Conservation (phyloP, 1,140 invertebrate genomes). For the Eupeodes corollae region DNA sequence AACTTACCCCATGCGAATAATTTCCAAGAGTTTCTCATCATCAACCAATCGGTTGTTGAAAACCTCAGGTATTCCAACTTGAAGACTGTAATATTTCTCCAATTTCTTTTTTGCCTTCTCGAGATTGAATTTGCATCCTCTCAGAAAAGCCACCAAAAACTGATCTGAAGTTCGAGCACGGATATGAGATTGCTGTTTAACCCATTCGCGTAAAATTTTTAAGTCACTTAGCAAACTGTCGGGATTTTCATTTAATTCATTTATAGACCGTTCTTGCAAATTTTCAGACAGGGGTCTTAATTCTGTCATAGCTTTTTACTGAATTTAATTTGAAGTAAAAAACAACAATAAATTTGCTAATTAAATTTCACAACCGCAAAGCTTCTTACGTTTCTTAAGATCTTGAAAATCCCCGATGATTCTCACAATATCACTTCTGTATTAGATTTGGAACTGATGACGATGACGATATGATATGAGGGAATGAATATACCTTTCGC, state of each 20-base stretch:
- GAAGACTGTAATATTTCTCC: conserved; percentile 30
- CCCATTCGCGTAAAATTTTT: conserved; percentile 44
- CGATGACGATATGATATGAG: too few relatives aligned
- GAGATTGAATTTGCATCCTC: conserved; percentile 51
- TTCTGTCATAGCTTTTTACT: conserved; percentile 9
- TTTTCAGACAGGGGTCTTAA: conserved; percentile 30
- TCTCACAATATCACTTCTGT: too few relatives aligned
- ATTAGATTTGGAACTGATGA: too few relatives aligned
- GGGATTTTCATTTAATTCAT: conserved; percentile 45
- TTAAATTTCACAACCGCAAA: too few relatives aligned
- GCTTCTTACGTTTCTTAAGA: too few relatives aligned
- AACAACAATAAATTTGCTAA: background rate
- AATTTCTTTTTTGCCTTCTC: conserved; percentile 48
- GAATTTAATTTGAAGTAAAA: background rate
- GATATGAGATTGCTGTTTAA: conserved; percentile 46
- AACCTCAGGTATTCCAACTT: background rate
- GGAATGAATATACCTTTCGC: too few relatives aligned
- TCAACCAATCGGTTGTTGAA: background rate
- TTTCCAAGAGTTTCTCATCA: background rate
- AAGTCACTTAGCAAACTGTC: conserved; percentile 40
- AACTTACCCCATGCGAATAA: background rate
- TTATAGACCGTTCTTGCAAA: conserved; percentile 38
- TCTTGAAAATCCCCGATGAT: too few relatives aligned
- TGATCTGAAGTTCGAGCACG: conserved; percentile 38
- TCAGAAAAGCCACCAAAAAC: conserved; percentile 44